phyloP scores from a whole-genome alignment of 2,797 vertebrate genomes.

The Clarias pachynema region DNA sequence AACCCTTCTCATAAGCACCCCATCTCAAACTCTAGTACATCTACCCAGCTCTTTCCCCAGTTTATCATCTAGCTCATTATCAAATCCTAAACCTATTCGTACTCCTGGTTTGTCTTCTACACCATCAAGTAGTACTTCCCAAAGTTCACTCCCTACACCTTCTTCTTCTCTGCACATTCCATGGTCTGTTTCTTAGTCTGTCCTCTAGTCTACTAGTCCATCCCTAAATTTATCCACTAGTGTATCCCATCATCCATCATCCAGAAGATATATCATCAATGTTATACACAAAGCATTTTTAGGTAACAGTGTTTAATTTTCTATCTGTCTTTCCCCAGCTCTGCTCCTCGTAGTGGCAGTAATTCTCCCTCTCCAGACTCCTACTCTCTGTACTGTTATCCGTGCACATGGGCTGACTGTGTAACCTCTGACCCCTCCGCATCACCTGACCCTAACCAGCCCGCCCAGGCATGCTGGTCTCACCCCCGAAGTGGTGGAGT shows the following conservation, averaged over 20 bases:
- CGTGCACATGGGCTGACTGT: constrained; percentile 92
- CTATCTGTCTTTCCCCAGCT: constrained; percentile 61
- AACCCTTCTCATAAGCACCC: neutral
- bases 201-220: neutral
- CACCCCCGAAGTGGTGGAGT: constrained; percentile 76
- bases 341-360: constrained; percentile 76
- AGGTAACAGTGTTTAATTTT: neutral
- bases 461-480: constrained; percentile 81
- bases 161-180: too few species aligned
- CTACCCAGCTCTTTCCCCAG: neutral
- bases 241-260: neutral
- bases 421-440: constrained; percentile 79
- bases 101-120: neutral
- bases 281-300: neutral
- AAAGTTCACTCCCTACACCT: neutral
- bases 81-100: neutral
- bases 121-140: too few species aligned
- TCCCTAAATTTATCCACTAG: neutral
- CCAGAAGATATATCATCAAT: neutral
- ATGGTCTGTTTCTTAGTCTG: neutral
- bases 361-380: constrained; percentile 88
- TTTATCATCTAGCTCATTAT: neutral
- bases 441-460: constrained; percentile 72
- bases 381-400: constrained; percentile 93
- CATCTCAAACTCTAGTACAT: neutral